Conservation (phyloP, 2,888 invertebrate genomes). For the Andrena marginata region DNA sequence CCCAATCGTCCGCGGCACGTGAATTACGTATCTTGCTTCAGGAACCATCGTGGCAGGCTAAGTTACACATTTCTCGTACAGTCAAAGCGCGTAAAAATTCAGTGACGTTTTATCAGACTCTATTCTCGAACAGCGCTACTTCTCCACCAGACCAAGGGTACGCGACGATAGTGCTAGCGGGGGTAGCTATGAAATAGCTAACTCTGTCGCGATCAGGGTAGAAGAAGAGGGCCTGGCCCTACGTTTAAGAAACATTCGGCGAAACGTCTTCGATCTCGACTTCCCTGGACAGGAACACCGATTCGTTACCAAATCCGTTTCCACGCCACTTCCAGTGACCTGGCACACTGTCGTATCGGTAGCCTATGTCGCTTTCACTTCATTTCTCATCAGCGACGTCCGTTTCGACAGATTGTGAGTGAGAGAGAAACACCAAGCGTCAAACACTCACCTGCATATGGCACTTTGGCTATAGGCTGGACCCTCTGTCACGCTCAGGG, state of each 20-base stretch:
- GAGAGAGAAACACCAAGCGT: constrained; percentile 28
- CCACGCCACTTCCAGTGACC: constrained; percentile 82
- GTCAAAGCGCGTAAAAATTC: constrained; percentile 32
- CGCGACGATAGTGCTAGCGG: neutral
- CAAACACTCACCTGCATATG: constrained; percentile 95
- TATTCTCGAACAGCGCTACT: constrained; percentile 11
- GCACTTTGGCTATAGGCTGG: constrained; percentile 99
- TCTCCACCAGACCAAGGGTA: constrained; percentile 15
- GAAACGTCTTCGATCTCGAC: neutral
- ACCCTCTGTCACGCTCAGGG: constrained; percentile 97
- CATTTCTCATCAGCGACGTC: constrained; percentile 64
- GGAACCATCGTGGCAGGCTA: constrained; percentile 68
- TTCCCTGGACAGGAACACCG: constrained; percentile 11
- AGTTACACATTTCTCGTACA: constrained; percentile 36
- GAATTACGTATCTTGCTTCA: neutral
- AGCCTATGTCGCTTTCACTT: constrained; percentile 43
- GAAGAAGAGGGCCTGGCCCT: neutral
- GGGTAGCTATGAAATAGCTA: constrained; percentile 1
- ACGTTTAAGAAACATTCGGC: neutral
- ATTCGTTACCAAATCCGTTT: constrained; percentile 14
- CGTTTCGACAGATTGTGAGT: constrained; percentile 45
- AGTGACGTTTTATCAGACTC: constrained; percentile 30
- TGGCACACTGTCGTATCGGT: constrained; percentile 76
- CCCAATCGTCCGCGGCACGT: no score
- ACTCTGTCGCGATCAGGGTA: neutral